Evolutionary conservation across 2,888 invertebrate species (phyloP), one percentile per base, ranked within the genome.

Genomic region (Drosophila prolongata): DNA sequence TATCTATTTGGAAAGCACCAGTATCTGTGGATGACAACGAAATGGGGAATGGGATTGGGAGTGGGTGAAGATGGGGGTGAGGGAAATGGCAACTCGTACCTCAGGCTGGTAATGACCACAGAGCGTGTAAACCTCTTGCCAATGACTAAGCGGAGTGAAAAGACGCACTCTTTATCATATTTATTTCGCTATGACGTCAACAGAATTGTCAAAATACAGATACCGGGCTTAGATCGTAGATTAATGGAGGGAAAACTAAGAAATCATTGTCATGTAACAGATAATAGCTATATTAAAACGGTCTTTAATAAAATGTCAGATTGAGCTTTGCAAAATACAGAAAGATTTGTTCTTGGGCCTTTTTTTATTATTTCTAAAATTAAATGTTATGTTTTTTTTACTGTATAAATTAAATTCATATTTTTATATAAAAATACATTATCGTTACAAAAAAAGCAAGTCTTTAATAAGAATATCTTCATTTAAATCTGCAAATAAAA

Each of bases 1-100:
- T 80, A 65, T 74, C 72, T 71, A 62, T 69, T 79, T 84, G 79
- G 78, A 66, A 76, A 66, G 85, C 67, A 54, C 40, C 54, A 35
- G 52, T 47, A 35, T 40, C 66, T 67, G 68, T 9, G 37, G 13
- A 30, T 64, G 71, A 72, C 64, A 64, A 46, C 50, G 46, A 40
- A 34, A 16, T 2, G 19, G 34, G 16, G 11, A 16, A 3, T 38
- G 60, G 5, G n/a, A 14, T 19, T 19, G 11, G 57, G 35, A 38
- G 13, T 24, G 61, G 60, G 13, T 40, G 10, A n/a, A 5, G 16
- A 6, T 27, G 13, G 14, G 59, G 42, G 34, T 24, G n/a, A n/a
- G 40, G 10, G 30, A n/a, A 11, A 11, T 16, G 46, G 46, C 2
- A 9, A 10, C 67, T 67, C 47, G 55, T 67, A 47, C 66, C 67